These are phyloP conservation scores for Papilio dardanus DNA, from an alignment of 1,140 invertebrate genomes.

Conservation along the genomic window DNA sequence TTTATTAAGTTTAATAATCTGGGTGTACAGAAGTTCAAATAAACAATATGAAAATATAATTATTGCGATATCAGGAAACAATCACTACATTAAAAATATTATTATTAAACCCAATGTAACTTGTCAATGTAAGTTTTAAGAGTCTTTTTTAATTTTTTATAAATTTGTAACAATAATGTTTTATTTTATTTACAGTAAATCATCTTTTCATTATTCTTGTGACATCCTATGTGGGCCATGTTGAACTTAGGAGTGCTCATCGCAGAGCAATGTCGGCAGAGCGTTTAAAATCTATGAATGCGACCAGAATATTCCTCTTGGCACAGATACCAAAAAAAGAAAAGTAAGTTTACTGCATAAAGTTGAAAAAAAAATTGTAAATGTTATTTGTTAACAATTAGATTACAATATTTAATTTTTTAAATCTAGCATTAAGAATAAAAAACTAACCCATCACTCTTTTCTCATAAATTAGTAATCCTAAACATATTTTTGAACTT, in stretches of 20 bases:
- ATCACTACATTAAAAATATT: conserved; percentile 45
- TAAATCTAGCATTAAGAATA: too few species aligned
- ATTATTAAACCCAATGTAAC: conserved; percentile 45
- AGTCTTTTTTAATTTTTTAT: conserved; percentile 1
- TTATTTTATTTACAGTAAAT: conserved; percentile 54
- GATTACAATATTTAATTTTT: too few species aligned
- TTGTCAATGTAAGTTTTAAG: conserved; percentile 51
- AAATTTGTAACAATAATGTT: background rate
- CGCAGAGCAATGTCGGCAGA: conserved; percentile 84
- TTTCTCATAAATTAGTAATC: too few species aligned
- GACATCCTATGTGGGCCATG: conserved; percentile 89
- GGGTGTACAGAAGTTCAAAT: conserved; percentile 61
- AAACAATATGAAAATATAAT: conserved; percentile 50
- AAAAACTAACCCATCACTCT: too few species aligned
- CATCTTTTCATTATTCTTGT: conserved; percentile 84
- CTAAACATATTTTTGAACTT: too few species aligned
- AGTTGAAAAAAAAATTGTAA: too few species aligned
- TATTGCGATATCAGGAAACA: conserved; percentile 46
- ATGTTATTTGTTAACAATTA: too few species aligned
- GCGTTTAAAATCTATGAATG: conserved; percentile 83
- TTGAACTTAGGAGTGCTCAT: conserved; percentile 86
- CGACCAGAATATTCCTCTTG: conserved; percentile 88
- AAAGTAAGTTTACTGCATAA: conserved; percentile 65
- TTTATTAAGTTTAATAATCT: conserved; percentile 51
- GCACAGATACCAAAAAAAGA: conserved; percentile 83